Evolutionary conservation across 2,888 invertebrate species (phyloP), one percentile per base, ranked within the genome.

Genomic region (Cerceris rybyensis): DNA sequence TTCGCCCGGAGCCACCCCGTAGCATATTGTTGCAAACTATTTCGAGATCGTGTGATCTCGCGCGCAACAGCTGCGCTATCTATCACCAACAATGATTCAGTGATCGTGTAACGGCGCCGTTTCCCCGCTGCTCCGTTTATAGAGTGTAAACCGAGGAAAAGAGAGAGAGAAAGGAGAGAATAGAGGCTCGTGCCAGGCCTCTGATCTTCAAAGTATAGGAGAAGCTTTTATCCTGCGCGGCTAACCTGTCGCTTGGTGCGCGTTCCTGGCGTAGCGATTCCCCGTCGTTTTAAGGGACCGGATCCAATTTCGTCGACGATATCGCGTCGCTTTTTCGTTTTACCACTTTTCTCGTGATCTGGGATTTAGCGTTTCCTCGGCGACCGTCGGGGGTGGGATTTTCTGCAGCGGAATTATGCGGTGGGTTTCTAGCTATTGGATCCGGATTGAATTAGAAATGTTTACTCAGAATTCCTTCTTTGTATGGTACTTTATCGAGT

Each of bases 21-120:
- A 70, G 78, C 80, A 89, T 90, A 91, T 91, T 91, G 89, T 91
- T 91, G 88, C 87, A 83, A 87, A 90, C 91, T 91, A 92, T 91
- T 92, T 91, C 85, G 83, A 89, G 90, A 88, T 80, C 88, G 82
- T 90, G 88, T 89, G 90, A 88, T 88, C 88, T 89, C 86, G 81
- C 80, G 85, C 81, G 88, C 88, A 89, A 87, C 91, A 91, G 92
- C 91, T 91, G 92, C 87, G 86, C 91, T 86, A 91, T 91, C 90
- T 90, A 91, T 92, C 90, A 89, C 89, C 87, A 90, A 89, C 91
- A 89, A 91, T 91, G 90, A 91, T 91, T 91, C 90, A 90, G 88
- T 89, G 90, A 91, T 91, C 89, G 88, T 86, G 86, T 87, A 88
- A 89, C 85, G 87, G 83, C 81, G 83, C 83, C 77, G 85, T 78